These are phyloP conservation scores for rabbit (Oryctolagus cuniculus) DNA, from an alignment of 2,113 vertebrate species.

Conservation along the genomic window mOryCun1.1 NC_091436.1:73551001-73551500, in stretches of 20 bases:
- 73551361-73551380: not conserved
- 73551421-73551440: not conserved
- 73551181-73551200: slow-evolving; percentile 24
- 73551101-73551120: not conserved
- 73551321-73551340: not conserved
- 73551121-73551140: not conserved
- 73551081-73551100: slow-evolving; percentile 10
- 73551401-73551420: not conserved
- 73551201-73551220: not conserved
- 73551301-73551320: not conserved
- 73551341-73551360: not conserved
- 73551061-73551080: not conserved
- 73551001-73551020: not conserved
- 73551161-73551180: not conserved
- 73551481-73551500: not conserved
- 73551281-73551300: not conserved
- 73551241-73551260: not conserved
- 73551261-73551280: not conserved
- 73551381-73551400: not conserved
- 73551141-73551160: not conserved
- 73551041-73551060: not conserved
- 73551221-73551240: not conserved
- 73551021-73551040: not conserved
- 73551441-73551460: not conserved
- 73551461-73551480: not conserved